These are phyloP conservation scores for Myiagra hebetior DNA, from an alignment of 2,113 vertebrate genomes.

Conservation along the genomic window DNA sequence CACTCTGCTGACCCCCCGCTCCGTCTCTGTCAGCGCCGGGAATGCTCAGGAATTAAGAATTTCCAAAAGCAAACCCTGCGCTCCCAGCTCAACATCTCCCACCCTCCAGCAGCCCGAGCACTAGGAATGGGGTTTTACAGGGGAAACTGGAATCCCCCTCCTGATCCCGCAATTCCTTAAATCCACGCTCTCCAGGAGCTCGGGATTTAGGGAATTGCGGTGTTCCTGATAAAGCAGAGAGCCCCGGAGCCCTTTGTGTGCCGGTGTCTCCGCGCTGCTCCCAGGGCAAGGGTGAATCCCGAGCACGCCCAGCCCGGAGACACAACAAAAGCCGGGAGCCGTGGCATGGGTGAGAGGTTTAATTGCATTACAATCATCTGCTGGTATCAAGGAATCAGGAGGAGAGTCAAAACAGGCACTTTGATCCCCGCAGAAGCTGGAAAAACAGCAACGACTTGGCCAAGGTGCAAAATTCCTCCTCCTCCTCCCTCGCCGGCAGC, in stretches of 20 bases:
- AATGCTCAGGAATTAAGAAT: neutral
- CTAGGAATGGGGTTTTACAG: neutral
- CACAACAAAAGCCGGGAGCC: neutral
- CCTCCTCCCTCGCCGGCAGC: neutral
- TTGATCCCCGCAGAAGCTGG: neutral
- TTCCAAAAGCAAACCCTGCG: neutral
- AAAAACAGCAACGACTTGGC: neutral
- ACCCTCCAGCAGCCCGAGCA: accelerated
- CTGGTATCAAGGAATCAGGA: neutral
- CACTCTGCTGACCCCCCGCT: neutral
- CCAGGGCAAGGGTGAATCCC: neutral
- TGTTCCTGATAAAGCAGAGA: neutral
- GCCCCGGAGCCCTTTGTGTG: neutral
- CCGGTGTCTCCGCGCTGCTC: neutral
- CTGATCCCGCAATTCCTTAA: accelerated
- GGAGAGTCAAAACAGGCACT: constrained; percentile 1
- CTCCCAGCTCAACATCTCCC: neutral
- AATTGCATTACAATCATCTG: neutral
- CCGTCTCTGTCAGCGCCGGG: constrained; percentile 6
- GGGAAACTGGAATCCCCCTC: neutral
- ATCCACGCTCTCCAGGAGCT: neutral
- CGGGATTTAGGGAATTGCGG: neutral
- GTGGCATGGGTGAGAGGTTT: neutral
- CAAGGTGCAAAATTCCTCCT: neutral
- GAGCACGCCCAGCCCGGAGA: neutral